Base-by-base conservation (phyloP, 1,140 invertebrate genomes). In the Druon quercuslanigerum region DNA sequence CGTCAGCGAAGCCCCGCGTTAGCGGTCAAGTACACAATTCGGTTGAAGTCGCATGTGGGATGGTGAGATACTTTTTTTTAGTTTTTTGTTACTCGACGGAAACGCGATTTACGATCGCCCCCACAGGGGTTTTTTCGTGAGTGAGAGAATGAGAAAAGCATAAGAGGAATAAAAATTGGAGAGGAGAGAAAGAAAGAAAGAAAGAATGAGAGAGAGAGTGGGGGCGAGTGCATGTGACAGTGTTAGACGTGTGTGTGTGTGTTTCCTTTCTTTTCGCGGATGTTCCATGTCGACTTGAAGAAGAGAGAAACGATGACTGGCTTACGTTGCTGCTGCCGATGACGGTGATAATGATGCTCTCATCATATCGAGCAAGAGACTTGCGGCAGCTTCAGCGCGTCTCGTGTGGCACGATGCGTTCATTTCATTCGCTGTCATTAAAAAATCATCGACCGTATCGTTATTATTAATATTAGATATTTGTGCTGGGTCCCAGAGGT, bases 391-490 rank as follows among this genome's bases (percentile, higher is more conserved):
- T 85, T 83, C 82, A 81, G 83, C 85, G 84, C 84, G 84, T 84
- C 86, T 86, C 87, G 85, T 86, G 87, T 86, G 84, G 85, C 77
- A 84, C 57, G 74, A 51, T 50, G 50, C 16, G 46, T 17, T 80
- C 46, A 73, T 71, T 82, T 78, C 86, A 85, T 85, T 89, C 83
- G 85, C 84, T 88, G 84, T 89, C 86, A 86, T 83, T 90, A 90
- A 89, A 91, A 91, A 91, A 90, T 91, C 90, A 91, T 91, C 90
- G 88, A 90, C 81, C 87, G 88, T 88, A 90, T 90, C 86, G 86
- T 89, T 90, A 90, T 88, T 88, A 89, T 89, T 91, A 90, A 87
- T 91, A 90, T 90, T 91, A 90, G 89, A 91, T 91, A 90, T 89
- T 90, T 90, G 87, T 91, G 87, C 88, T 89, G 86, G 79, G 80